These are phyloP conservation scores for Bufo gargarizans DNA, from an alignment of 2,113 vertebrate species.

Conservation along the genomic window DNA sequence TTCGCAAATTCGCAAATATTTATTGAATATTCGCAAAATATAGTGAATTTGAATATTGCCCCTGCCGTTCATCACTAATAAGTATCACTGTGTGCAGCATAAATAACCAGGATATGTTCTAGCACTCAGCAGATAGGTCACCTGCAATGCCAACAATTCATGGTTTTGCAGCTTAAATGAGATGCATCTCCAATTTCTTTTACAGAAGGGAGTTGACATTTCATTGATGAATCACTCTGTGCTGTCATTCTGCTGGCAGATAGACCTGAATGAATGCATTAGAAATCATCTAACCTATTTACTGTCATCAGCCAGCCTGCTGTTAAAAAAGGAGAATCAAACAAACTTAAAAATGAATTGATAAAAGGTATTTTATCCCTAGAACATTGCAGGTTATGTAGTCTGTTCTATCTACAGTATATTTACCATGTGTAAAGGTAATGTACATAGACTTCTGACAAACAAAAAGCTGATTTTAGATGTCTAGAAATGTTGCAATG, in stretches of 20 bases:
- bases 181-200: constrained; percentile 11
- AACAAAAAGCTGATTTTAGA: background rate
- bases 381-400: no score
- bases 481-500: background rate
- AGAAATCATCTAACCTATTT: background rate
- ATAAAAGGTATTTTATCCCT: background rate
- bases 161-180: background rate
- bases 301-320: background rate
- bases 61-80: no score
- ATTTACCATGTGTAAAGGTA: no score
- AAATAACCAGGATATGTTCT: background rate
- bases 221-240: constrained; percentile 9
- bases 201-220: constrained; percentile 18
- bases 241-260: constrained; percentile 6
- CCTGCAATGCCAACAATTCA: background rate
- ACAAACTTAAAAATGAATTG: background rate
- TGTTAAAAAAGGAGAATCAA: background rate
- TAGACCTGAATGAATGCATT: constrained; percentile 21
- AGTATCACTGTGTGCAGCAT: no score
- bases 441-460: background rate
- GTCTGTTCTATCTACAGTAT: background rate
- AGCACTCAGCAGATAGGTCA: background rate
- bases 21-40: no score
- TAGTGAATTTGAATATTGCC: no score
- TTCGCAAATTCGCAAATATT: no score